phyloP scores from a whole-genome alignment of 2,113 vertebrate species.

The Isurus oxyrinchus region DNA sequence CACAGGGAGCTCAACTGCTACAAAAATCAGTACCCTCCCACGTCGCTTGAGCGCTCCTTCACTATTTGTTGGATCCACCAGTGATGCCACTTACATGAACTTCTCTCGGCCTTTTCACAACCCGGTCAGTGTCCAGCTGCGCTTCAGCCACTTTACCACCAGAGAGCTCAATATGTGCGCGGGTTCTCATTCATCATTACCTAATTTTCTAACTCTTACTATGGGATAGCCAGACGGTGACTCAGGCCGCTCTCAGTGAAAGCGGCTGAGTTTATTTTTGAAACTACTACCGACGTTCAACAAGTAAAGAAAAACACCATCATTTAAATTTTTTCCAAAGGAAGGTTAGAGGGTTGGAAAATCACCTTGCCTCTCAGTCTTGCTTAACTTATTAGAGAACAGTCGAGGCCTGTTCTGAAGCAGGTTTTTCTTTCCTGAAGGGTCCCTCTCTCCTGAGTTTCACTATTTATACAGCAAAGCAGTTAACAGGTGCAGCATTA shows the following conservation, averaged over 20 bases:
- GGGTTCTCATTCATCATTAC: not conserved
- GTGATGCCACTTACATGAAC: not conserved
- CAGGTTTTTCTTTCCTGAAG: not conserved
- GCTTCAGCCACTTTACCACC: too few species aligned
- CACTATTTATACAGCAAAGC: not conserved
- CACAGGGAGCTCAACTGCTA: not conserved
- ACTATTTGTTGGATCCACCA: not conserved
- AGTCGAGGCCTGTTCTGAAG: not conserved
- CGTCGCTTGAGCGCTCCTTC: not conserved
- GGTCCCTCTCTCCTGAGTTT: not conserved
- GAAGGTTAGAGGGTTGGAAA: slow-evolving; percentile 7
- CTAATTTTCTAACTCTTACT: not conserved
- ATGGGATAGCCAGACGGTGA: slow-evolving; percentile 14
- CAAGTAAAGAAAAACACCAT: slow-evolving; percentile 8
- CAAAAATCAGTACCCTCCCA: too few species aligned
- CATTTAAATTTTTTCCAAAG: slow-evolving; percentile 11
- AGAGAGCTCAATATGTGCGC: not conserved
- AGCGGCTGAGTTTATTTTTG: slow-evolving; percentile 12
- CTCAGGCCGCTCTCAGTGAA: not conserved
- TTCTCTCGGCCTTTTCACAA: not conserved
- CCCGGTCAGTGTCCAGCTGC: not conserved
- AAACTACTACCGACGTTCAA: not conserved
- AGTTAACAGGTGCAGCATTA: slow-evolving; percentile 22
- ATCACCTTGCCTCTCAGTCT: not conserved
- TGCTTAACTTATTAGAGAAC: slow-evolving; percentile 5